These are phyloP conservation scores for Aradophagus sp. DNA, from an alignment of 1,140 invertebrate genomes.

Conservation along the genomic window DNA sequence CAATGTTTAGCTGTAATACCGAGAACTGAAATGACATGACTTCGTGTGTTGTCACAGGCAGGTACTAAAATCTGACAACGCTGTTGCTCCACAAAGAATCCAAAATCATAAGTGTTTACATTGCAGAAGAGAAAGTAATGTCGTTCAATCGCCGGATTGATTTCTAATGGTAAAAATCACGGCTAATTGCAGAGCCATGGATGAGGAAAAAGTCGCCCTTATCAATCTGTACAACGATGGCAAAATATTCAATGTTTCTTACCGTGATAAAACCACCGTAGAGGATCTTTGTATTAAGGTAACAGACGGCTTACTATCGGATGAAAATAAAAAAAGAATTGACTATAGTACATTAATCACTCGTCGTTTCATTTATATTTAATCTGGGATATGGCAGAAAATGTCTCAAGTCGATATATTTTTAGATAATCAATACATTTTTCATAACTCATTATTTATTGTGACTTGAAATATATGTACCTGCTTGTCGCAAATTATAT, in stretches of 20 bases:
- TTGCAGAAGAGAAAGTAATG: not conserved
- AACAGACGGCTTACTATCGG: not conserved
- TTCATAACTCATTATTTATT: not conserved
- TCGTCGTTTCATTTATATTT: no score
- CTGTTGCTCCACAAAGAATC: conserved; percentile 4
- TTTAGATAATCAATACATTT: no score
- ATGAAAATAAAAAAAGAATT: no score
- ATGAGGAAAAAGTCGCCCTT: conserved; percentile 60
- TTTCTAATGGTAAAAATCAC: conserved; percentile 3
- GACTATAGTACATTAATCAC: no score
- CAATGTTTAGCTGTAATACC: no score
- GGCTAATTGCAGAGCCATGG: conserved; percentile 53
- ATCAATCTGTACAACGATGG: conserved; percentile 65
- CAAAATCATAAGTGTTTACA: conserved; percentile 6
- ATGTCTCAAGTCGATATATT: no score
- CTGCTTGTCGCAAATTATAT: no score
- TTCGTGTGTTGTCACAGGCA: no score
- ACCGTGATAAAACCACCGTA: conserved; percentile 67
- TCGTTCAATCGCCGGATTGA: not conserved
- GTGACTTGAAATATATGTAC: no score
- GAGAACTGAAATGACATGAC: no score
- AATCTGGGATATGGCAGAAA: no score
- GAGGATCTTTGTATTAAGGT: conserved; percentile 82
- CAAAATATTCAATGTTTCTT: conserved; percentile 68
- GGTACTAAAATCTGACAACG: conserved; percentile 2